Percentiles rank a stretch among this genome's conserved stretches.
phyloP scores from a whole-genome alignment of 2,113 vertebrate genomes.

The Chlamydotis undulata region DNA sequence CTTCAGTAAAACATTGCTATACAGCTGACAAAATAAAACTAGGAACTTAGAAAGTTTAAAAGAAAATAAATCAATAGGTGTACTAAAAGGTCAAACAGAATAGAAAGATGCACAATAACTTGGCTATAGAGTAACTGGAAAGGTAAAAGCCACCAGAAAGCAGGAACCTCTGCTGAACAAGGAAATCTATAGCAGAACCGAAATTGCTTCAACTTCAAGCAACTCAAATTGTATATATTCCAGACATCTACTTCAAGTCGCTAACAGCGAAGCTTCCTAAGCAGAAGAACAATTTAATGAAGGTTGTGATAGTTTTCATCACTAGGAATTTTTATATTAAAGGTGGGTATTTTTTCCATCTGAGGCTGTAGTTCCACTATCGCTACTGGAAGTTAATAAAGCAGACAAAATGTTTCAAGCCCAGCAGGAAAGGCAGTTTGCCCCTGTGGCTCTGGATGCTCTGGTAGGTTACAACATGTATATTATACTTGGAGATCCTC shows the following conservation, averaged over 20 bases:
- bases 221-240: neutral
- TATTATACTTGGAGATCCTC: neutral
- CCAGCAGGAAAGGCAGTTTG: neutral
- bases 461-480: neutral
- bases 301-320: neutral
- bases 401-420: neutral
- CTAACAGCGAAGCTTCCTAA: neutral
- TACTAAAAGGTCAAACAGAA: constrained; percentile 22
- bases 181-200: neutral
- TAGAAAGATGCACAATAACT: constrained; percentile 8
- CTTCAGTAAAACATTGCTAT: neutral
- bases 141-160: constrained; percentile 10
- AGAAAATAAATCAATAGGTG: constrained; percentile 36
- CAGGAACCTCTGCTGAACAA: neutral
- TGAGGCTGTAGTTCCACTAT: neutral
- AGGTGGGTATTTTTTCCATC: neutral
- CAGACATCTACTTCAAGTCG: neutral
- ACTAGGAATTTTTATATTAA: neutral
- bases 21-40: constrained; percentile 4
- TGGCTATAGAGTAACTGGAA: neutral
- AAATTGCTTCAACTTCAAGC: neutral
- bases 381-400: neutral
- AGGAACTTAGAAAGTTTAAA: neutral
- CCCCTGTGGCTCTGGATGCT: neutral
- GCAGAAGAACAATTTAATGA: neutral